Conservation (phyloP, 2,113 vertebrate genomes). For the Gobio gobio region DNA sequence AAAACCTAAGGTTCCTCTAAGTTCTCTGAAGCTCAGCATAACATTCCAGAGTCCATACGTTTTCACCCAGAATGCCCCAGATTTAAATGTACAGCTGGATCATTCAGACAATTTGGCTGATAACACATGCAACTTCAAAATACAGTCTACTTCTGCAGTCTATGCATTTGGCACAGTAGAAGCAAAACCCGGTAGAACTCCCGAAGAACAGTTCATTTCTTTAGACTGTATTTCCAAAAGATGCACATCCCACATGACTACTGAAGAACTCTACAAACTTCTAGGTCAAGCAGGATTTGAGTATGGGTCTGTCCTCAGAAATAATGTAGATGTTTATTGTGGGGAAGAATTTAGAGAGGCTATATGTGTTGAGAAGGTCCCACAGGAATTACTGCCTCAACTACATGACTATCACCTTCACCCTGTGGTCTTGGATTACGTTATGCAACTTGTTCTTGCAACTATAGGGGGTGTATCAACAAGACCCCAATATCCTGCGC, state of each 20-base stretch:
- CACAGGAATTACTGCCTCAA: slow-evolving; percentile 66
- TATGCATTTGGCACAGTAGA: slow-evolving; percentile 79
- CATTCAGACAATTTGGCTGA: slow-evolving; percentile 49
- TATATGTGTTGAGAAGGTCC: slow-evolving; percentile 74
- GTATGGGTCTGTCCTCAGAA: slow-evolving; percentile 77
- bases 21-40: slow-evolving; percentile 74
- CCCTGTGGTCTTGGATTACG: slow-evolving; percentile 82
- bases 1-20: slow-evolving; percentile 76
- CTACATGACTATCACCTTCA: slow-evolving; percentile 82
- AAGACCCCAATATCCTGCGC: slow-evolving; percentile 76
- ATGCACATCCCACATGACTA: slow-evolving; percentile 73
- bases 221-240: slow-evolving; percentile 74
- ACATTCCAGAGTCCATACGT: slow-evolving; percentile 77
- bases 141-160: slow-evolving; percentile 71
- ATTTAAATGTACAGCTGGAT: slow-evolving; percentile 76
- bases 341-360: slow-evolving; percentile 81
- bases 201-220: slow-evolving; percentile 76
- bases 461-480: slow-evolving; percentile 63
- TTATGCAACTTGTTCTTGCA: slow-evolving; percentile 79
- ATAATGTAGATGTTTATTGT: slow-evolving; percentile 77
- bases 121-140: slow-evolving; percentile 66
- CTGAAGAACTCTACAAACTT: slow-evolving; percentile 73
- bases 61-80: slow-evolving; percentile 70
- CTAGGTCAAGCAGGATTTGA: slow-evolving; percentile 80
- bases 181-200: slow-evolving; percentile 53